Evolutionary conservation across 2,797 vertebrate species (phyloP), one percentile per base, ranked within the genome.

Genomic region (Hapalemur alaotrensis): DNA sequence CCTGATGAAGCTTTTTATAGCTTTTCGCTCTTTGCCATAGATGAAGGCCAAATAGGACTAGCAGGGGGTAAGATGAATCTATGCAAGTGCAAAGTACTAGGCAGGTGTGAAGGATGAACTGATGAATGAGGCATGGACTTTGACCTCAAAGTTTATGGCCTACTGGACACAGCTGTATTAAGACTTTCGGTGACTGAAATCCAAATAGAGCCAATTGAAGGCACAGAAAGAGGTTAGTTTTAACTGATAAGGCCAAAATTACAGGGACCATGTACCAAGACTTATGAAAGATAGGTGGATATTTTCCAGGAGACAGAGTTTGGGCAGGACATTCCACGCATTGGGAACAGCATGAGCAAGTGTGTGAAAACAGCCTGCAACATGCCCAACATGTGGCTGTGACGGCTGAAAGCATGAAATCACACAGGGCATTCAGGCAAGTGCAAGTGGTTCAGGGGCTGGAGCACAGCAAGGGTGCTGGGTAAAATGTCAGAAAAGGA

Each of bases 11-110:
- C 20, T 76, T 89, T 81, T 78, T 43, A 35, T 79, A 61, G 43
- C 25, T 95, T 94, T 91, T 83, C 75, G 35, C 88, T 95, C 52
- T 92, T 95, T 85, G 67, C 23, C 43, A 17, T 23, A 52, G 32
- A 54, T 69, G 35, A 38, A 84, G 61, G 79, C 13, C 35, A 72
- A 61, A 69, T 35, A 41, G 81, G 43, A 54, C 43, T 65, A 9
- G 13, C 7, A 18, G 54, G 50, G 20, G 12, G 50, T 85, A 18
- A 93, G 79, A 87, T 43, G 52, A 95, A 32, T 67, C 65, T 48
- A 79, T 54, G 69, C 18, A 70, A 69, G 65, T 73, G 35, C 75
- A n/a, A 87, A 48, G 46, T 35, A 38, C 12, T 48, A 25, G 50
- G 23, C 18, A 72, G 35, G 48, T 48, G 5, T 61, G 78, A 25